Evolutionary conservation across 1,140 invertebrate genomes (phyloP).

Genomic region (Magallana angulata): DNA sequence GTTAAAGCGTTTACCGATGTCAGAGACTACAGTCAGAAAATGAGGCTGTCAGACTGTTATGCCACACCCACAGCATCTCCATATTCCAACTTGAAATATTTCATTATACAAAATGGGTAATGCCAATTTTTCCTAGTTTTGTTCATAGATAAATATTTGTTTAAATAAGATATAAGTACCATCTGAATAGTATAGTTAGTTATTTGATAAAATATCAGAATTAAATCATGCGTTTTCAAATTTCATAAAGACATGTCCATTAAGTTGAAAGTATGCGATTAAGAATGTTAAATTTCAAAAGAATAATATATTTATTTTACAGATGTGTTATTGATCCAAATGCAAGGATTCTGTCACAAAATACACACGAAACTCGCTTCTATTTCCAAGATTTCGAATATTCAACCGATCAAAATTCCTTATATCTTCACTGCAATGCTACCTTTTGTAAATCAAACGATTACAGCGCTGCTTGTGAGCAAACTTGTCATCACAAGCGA

Average conservation of each 20-base stretch:
- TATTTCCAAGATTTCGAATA: conserved; percentile 61
- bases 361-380: conserved; percentile 59
- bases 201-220: too few relatives aligned
- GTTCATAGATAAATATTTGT: too few relatives aligned
- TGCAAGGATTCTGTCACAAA: conserved; percentile 52
- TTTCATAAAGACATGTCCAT: too few relatives aligned
- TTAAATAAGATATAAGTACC: too few relatives aligned
- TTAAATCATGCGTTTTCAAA: too few relatives aligned
- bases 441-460: conserved; percentile 54
- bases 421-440: conserved; percentile 56
- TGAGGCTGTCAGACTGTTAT: conserved; percentile 45
- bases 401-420: conserved; percentile 45
- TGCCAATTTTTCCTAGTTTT: not conserved
- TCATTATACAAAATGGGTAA: conserved; percentile 48
- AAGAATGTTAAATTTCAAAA: too few relatives aligned
- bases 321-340: conserved; percentile 57
- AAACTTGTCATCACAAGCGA: conserved; percentile 36
- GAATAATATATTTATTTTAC: not conserved
- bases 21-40: conserved; percentile 47
- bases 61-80: conserved; percentile 36
- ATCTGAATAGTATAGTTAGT: too few relatives aligned
- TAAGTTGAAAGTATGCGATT: too few relatives aligned
- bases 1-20: conserved; percentile 40
- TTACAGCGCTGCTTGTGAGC: conserved; percentile 45
- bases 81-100: conserved; percentile 31